Percentiles rank a stretch among this genome's conserved stretches.
Conservation (phyloP, 2,888 invertebrate genomes). For the Aromia moschata region DNA sequence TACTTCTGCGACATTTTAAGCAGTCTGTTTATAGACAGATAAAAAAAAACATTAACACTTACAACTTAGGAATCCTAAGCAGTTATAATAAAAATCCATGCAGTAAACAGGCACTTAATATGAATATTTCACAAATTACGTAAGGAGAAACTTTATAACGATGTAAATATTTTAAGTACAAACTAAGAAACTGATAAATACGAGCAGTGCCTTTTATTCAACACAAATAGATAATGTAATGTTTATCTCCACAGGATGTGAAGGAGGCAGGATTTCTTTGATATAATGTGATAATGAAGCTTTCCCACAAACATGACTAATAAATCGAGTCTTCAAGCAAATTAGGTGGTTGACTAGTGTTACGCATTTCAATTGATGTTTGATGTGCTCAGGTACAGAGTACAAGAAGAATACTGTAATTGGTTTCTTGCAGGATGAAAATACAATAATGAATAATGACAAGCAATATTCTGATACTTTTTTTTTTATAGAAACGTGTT, state of each 20-base stretch:
- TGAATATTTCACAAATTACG: constrained; percentile 9
- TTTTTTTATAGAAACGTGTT: no score
- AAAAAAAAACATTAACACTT: no score
- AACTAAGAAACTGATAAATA: constrained; percentile 32
- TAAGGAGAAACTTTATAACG: background rate
- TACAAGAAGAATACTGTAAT: background rate
- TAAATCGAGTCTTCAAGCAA: background rate
- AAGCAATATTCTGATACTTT: background rate
- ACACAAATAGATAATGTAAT: constrained; percentile 30
- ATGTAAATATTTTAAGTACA: constrained; percentile 9
- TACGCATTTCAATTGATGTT: background rate
- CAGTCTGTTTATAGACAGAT: no score
- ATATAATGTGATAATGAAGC: constrained; percentile 27
- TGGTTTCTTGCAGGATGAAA: background rate
- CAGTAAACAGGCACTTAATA: constrained; percentile 6
- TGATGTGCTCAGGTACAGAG: background rate
- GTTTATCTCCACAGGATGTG: constrained; percentile 50
- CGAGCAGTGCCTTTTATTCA: constrained; percentile 22
- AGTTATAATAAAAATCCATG: no score
- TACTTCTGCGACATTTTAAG: no score
- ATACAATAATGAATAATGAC: background rate
- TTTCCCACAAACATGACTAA: constrained; percentile 29
- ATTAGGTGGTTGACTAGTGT: background rate
- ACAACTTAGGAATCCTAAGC: no score
- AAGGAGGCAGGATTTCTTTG: constrained; percentile 40